phyloP scores from a whole-genome alignment of 2,888 invertebrate species.

The Drosophila tripunctata region DNA sequence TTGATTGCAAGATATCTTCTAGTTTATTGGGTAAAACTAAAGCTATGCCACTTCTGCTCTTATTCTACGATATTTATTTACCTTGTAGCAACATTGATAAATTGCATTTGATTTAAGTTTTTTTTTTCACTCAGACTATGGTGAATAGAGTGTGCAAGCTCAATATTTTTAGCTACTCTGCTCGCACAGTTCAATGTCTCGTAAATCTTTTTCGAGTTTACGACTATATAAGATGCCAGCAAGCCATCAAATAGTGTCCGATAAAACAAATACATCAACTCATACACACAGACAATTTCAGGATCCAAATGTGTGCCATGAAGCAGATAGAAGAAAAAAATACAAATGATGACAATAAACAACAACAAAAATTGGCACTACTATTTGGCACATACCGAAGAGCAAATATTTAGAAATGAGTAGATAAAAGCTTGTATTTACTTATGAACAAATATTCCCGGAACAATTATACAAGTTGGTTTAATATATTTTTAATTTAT shows the following conservation, averaged over 20 bases:
- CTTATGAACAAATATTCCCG: neutral
- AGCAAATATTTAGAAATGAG: neutral
- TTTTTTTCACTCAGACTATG: conserved; percentile 34
- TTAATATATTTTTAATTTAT: no score
- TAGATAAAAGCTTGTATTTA: neutral
- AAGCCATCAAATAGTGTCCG: conserved; percentile 57
- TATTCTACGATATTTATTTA: conserved; percentile 16
- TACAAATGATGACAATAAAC: conserved; percentile 21
- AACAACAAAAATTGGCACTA: conserved; percentile 1
- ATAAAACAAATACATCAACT: conserved; percentile 50
- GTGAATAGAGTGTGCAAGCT: conserved; percentile 3
- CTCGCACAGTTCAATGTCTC: conserved; percentile 63
- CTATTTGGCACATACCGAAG: neutral
- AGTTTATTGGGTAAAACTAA: neutral
- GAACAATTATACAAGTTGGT: no score
- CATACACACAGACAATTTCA: conserved; percentile 7
- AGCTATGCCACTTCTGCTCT: neutral
- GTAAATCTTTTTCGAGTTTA: conserved; percentile 61
- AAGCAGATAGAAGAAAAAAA: conserved; percentile 17
- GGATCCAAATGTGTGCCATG: conserved; percentile 30
- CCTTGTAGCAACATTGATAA: conserved; percentile 47
- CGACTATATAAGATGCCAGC: conserved; percentile 38
- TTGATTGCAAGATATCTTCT: conserved; percentile 9
- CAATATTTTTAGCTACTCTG: neutral
- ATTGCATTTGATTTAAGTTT: conserved; percentile 50